Evolutionary conservation across 2,888 invertebrate species (phyloP).

Genomic region (Lasioglossum calceatum): DNA sequence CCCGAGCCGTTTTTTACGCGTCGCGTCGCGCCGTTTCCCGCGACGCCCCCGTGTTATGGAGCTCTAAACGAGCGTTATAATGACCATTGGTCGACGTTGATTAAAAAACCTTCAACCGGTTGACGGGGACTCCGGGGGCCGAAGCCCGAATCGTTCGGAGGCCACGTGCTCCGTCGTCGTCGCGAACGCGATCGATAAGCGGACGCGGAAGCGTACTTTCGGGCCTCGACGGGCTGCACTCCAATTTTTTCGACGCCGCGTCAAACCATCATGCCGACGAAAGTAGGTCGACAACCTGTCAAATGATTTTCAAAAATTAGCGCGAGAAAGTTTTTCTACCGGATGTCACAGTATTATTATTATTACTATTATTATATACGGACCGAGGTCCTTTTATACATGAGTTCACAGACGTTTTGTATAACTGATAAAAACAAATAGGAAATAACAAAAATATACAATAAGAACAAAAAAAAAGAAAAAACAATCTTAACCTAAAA

Average conservation of each 20-base stretch:
- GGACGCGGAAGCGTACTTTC: background rate
- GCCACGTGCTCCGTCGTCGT: constrained; percentile 25
- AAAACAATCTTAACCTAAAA: no score
- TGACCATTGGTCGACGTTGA: constrained; percentile 79
- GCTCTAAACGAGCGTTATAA: constrained; percentile 80
- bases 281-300: background rate
- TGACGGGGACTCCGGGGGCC: constrained; percentile 27
- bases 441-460: no score
- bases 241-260: background rate
- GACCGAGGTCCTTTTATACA: no score
- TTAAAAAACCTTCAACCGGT: constrained; percentile 75
- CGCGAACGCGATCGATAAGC: background rate
- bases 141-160: constrained; percentile 40
- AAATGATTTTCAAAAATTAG: background rate
- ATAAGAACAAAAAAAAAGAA: no score
- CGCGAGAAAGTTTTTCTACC: background rate
- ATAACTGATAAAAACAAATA: no score
- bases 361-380: no score
- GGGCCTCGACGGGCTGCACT: background rate
- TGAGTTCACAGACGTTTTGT: no score
- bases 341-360: background rate
- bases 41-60: constrained; percentile 73
- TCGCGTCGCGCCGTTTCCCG: constrained; percentile 25
- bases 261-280: background rate
- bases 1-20: constrained; percentile 44